Base-by-base conservation (phyloP, 2,888 invertebrate species). In the Nudaria mundana region DNA sequence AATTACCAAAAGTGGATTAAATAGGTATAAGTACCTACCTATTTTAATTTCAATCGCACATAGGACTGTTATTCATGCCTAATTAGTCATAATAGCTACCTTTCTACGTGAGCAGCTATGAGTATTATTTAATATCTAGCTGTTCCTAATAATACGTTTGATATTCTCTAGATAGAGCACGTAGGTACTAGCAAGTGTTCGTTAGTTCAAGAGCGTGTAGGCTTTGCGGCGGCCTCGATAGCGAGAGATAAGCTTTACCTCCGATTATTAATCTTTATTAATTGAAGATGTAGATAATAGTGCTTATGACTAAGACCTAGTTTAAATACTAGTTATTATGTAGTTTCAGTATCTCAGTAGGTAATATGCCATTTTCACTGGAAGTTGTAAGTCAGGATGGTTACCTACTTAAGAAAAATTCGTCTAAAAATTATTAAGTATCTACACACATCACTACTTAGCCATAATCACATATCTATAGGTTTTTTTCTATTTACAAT, bases 161-260 rank as follows among this genome's bases (percentile, higher is more conserved):
- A 60, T 63, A 48, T 41, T 42, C 2, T 20, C 2, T 45, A 63
- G 75, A 73, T 75, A 75, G 56, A 45, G 59, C 74, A 74, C 71
- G 72, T 20, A 20, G 18, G 18, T 49, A 55, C 51, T 48, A 55
- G 64, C 68, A 64, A 61, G 56, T 52, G 49, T 56, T 49, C 54
- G 59, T 57, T 57, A 59, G 54, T 51, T 47, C 40, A 49, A 45
- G 52, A 45, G 52, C 49, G 48, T 53, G 24, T 53, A 52, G 44
- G 48, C 52, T 50, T 52, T 51, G 55, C 50, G 35, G 40, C 32
- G 40, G 36, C 40, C 46, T 56, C 30, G 37, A 56, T 40, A 46
- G 37, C 29, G 25, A 39, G 28, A 40, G 30, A 44, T 45, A 37
- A 40, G 44, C 40, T 41, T 44, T n/a, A 32, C 33, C 43, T 44